phyloP scores from a whole-genome alignment of 1,140 invertebrate genomes.

The Tenebrio molitor region DNA sequence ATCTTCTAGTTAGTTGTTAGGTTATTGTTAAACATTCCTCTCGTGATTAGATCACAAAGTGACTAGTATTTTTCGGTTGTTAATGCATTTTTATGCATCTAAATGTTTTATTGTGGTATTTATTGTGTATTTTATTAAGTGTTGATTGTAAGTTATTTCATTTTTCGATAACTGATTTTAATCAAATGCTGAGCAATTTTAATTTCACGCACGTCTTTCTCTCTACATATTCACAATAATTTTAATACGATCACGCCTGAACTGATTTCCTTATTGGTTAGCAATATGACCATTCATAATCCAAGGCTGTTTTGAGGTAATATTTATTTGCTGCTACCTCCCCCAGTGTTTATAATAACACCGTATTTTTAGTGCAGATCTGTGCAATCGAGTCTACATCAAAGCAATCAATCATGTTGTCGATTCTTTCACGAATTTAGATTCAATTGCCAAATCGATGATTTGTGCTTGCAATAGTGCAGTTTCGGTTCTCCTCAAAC shows the following conservation, averaged over 20 bases:
- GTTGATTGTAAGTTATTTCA: conserved; percentile 35
- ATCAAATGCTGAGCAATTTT: conserved; percentile 28
- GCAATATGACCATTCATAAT: conserved; percentile 16
- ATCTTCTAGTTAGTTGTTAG: conserved; percentile 52
- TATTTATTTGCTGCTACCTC: conserved; percentile 44
- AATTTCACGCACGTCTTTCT: background rate
- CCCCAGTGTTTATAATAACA: conserved; percentile 5
- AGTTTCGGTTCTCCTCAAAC: background rate
- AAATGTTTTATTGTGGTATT: conserved; percentile 56
- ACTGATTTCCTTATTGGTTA: conserved; percentile 5
- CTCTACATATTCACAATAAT: background rate
- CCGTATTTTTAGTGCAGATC: conserved; percentile 20
- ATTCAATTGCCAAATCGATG: conserved; percentile 24
- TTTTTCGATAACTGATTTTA: conserved; percentile 10
- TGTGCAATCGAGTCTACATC: conserved; percentile 37
- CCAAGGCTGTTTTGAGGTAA: conserved; percentile 25
- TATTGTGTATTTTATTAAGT: conserved; percentile 47
- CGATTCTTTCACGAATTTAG: conserved; percentile 1
- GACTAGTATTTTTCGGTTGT: conserved; percentile 58
- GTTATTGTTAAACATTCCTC: conserved; percentile 58
- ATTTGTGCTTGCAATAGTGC: conserved; percentile 40
- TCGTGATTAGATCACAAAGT: conserved; percentile 58
- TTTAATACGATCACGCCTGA: conserved; percentile 9
- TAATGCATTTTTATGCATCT: conserved; percentile 62
- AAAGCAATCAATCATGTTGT: conserved; percentile 1